Evolutionary conservation across 2,888 invertebrate species (phyloP).

Genomic region (Phrixothrix hirtus): DNA sequence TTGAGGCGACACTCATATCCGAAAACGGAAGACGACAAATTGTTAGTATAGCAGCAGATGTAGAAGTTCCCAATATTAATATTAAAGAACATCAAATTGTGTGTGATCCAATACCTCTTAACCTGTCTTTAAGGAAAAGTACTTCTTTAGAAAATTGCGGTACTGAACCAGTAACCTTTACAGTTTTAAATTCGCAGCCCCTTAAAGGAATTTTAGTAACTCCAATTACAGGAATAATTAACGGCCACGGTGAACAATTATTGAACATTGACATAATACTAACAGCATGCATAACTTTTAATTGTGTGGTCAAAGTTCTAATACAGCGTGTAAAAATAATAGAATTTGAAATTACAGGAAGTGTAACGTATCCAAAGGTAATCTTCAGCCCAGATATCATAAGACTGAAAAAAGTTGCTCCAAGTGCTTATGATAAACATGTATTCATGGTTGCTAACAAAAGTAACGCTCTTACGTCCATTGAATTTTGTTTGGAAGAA

Average conservation of each 20-base stretch:
- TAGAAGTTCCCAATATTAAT: constrained; percentile 24
- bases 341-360: constrained; percentile 56
- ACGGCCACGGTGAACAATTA: constrained; percentile 35
- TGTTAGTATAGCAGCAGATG: constrained; percentile 23
- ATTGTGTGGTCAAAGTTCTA: constrained; percentile 25
- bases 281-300: constrained; percentile 20
- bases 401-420: constrained; percentile 57
- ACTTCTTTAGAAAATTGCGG: constrained; percentile 30
- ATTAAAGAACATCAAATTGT: constrained; percentile 32
- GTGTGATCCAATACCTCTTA: constrained; percentile 51
- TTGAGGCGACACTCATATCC: constrained; percentile 47
- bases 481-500: constrained; percentile 48
- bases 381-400: constrained; percentile 59
- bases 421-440: constrained; percentile 44
- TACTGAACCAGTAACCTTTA: constrained; percentile 17
- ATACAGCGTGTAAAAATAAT: constrained; percentile 55
- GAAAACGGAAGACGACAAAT: constrained; percentile 46
- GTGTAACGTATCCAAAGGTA: constrained; percentile 59
- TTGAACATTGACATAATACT: constrained; percentile 37
- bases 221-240: constrained; percentile 40
- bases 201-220: constrained; percentile 37
- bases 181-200: constrained; percentile 36
- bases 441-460: constrained; percentile 47
- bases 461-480: constrained; percentile 38
- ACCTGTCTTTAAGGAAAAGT: constrained; percentile 39